These are phyloP conservation scores for Scleropages formosus DNA, from an alignment of 2,797 vertebrate species.

Conservation along the genomic window DNA sequence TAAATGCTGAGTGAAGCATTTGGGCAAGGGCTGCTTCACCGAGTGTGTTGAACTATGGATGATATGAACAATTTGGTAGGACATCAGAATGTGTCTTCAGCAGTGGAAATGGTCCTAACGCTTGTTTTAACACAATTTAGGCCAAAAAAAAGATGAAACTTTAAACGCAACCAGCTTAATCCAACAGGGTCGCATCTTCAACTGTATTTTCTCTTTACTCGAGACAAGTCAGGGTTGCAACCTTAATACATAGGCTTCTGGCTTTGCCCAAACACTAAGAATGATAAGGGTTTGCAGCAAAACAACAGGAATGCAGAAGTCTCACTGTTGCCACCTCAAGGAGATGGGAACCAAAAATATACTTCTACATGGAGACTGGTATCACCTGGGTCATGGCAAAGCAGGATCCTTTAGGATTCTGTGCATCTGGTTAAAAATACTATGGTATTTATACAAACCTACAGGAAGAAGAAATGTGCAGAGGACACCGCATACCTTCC, in stretches of 20 bases:
- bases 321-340: background rate
- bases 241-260: too few relatives aligned
- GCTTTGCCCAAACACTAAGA: too few relatives aligned
- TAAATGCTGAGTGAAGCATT: background rate
- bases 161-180: too few relatives aligned
- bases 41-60: background rate
- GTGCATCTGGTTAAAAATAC: constrained; percentile 14
- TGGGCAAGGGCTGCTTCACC: background rate
- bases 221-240: too few relatives aligned
- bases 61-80: too few relatives aligned
- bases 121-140: too few relatives aligned
- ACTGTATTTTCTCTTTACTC: too few relatives aligned
- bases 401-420: constrained; percentile 38
- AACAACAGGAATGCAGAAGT: background rate
- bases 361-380: constrained; percentile 43
- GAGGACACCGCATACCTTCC: background rate
- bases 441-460: background rate
- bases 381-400: constrained; percentile 35
- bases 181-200: too few relatives aligned
- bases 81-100: too few relatives aligned
- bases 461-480: background rate
- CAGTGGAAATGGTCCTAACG: too few relatives aligned
- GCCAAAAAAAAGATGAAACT: too few relatives aligned
- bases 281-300: background rate
- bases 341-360: background rate